These are phyloP conservation scores for Psittacula echo DNA, from an alignment of 2,797 vertebrate genomes.

Conservation along the genomic window DNA sequence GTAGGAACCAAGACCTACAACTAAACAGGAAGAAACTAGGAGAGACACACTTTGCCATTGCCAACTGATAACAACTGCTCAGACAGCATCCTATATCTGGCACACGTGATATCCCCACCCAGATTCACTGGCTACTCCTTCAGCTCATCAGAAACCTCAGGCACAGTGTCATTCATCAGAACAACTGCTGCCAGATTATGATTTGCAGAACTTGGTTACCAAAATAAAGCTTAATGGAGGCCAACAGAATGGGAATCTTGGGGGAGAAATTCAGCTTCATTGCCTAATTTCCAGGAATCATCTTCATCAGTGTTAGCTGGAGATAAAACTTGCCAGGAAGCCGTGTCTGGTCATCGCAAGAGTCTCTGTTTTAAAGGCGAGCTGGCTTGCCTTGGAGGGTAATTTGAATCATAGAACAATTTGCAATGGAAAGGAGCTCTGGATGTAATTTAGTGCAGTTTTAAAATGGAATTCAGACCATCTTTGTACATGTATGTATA, in stretches of 20 bases:
- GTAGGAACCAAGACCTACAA: neutral
- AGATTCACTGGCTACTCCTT: neutral
- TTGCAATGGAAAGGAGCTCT: neutral
- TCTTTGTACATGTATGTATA: neutral
- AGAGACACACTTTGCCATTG: neutral
- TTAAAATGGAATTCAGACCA: neutral
- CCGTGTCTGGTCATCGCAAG: neutral
- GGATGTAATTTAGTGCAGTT: neutral
- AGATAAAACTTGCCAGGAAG: neutral
- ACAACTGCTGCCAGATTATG: neutral
- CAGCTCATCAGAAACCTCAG: neutral
- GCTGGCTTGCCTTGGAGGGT: neutral
- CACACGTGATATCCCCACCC: neutral
- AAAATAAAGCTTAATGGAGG: neutral
- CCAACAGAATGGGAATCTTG: neutral
- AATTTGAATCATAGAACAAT: neutral
- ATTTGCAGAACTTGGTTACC: neutral
- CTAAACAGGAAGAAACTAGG: neutral
- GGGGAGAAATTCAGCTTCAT: neutral
- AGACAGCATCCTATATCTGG: neutral
- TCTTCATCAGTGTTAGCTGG: neutral
- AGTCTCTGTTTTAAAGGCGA: neutral
- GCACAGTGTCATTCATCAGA: neutral
- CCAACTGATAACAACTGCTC: neutral
- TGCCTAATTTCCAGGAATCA: neutral